Base-by-base conservation (phyloP, 1,140 invertebrate genomes). In the Nylanderia fulva region DNA sequence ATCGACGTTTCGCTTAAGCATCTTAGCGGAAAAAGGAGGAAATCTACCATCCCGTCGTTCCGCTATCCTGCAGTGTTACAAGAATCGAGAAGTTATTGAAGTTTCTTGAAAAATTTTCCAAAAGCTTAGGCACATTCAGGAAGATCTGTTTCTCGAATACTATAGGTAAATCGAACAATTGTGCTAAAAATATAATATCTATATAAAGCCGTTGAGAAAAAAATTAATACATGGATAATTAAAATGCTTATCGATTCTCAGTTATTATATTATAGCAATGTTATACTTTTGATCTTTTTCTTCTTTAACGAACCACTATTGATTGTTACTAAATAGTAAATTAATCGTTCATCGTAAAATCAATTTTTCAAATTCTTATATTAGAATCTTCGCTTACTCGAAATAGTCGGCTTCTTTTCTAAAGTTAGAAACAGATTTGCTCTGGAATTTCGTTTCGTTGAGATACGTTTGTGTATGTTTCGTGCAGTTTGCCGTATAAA, bases 1-100 rank as follows among this genome's bases (percentile, higher is more conserved):
- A 90, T 89, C 89, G 88, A 90, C 88, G 68, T 85, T 87, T 80
- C 83, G 88, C 39, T 90, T 87, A 87, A 76, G 77, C 74, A 72
- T 79, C 56, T 79, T 76, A 68, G n/a, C 2, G 6, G 24, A 74
- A 58, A 58, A 11, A n/a, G 13, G 36, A 64, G n/a, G 54, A 13
- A 84, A 84, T 63, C 36, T 5, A 54, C 42, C 13, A 27, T 6
- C 2, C 13, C n/a, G 18, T 9, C 39, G n/a, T 7, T 18, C n/a
- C 15, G 33, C 24, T 2, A 13, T 24, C 33, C 27, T 15, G n/a
- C 21, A 33, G 58, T 29, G 4, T 71, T 42, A 54, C 21, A 48
- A n/a, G 18, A 33, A 60, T 58, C 6, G 33, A 29, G 5, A 58
- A 52, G 33, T 58, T 54, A 6, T 24, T 1, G 8, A 39, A 13